Evolutionary conservation across 2,888 invertebrate species (phyloP).

Genomic region (Aleiodes alternator): DNA sequence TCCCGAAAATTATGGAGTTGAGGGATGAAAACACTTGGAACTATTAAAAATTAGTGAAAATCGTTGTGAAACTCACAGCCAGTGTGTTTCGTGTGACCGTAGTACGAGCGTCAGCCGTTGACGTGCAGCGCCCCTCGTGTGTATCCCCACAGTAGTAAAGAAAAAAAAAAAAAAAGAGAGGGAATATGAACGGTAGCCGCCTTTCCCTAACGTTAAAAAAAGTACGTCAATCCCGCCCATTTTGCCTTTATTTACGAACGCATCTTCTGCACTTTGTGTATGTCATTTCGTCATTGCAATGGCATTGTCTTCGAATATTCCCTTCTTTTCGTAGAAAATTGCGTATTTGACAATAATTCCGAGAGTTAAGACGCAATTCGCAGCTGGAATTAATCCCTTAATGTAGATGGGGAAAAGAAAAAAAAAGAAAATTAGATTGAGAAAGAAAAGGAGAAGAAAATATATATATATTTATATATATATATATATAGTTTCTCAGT

Average conservation of each 20-base stretch:
- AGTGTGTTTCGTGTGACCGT: slow-evolving; percentile 67
- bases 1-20: background rate
- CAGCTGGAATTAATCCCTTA: background rate
- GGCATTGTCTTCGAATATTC: background rate
- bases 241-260: slow-evolving; percentile 12
- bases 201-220: background rate
- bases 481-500: background rate
- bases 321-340: no score
- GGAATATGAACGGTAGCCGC: slow-evolving; percentile 25
- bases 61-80: slow-evolving; percentile 63
- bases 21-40: background rate
- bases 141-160: slow-evolving; percentile 24
- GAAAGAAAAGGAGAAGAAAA: background rate
- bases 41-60: slow-evolving; percentile 25
- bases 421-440: background rate
- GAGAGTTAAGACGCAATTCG: no score
- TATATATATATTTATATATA: background rate
- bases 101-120: slow-evolving; percentile 63
- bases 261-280: background rate
- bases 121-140: slow-evolving; percentile 40
- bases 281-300: background rate
- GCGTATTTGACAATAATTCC: no score
- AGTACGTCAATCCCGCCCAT: slow-evolving; percentile 42
- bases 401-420: slow-evolving; percentile 1
- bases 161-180: slow-evolving; percentile 30